phyloP scores from a whole-genome alignment of 2,888 invertebrate genomes.

The Agrilus biguttatus region DNA sequence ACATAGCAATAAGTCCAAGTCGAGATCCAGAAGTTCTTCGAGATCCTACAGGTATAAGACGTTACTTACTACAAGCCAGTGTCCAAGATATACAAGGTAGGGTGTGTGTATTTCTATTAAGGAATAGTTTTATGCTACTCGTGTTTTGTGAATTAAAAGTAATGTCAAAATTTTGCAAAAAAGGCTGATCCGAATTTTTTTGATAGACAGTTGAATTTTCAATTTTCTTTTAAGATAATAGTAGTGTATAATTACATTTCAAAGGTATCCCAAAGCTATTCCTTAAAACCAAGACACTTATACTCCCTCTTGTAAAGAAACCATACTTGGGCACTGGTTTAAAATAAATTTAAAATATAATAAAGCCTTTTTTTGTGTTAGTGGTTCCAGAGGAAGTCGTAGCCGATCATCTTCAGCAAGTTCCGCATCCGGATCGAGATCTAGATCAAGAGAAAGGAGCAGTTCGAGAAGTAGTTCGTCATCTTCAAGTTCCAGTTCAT shows the following conservation, averaged over 20 bases:
- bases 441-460: constrained; percentile 29
- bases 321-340: neutral
- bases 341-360: no score
- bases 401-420: constrained; percentile 19
- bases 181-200: no score
- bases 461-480: constrained; percentile 38
- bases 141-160: no score
- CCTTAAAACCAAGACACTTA: neutral
- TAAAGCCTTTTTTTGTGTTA: constrained; percentile 7
- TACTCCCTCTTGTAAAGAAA: neutral
- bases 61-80: neutral
- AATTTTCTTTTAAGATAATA: no score
- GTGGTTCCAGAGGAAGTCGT: constrained; percentile 9
- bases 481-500: constrained; percentile 41
- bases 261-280: neutral
- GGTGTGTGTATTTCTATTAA: no score
- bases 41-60: constrained; percentile 27
- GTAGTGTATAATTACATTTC: no score
- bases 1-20: constrained; percentile 15
- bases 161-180: no score
- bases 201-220: no score
- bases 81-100: no score
- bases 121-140: no score
- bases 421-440: constrained; percentile 26
- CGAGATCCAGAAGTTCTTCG: constrained; percentile 34